Evolutionary conservation across 2,797 vertebrate genomes (phyloP).

Genomic region (Rhabdomys pumilio): DNA sequence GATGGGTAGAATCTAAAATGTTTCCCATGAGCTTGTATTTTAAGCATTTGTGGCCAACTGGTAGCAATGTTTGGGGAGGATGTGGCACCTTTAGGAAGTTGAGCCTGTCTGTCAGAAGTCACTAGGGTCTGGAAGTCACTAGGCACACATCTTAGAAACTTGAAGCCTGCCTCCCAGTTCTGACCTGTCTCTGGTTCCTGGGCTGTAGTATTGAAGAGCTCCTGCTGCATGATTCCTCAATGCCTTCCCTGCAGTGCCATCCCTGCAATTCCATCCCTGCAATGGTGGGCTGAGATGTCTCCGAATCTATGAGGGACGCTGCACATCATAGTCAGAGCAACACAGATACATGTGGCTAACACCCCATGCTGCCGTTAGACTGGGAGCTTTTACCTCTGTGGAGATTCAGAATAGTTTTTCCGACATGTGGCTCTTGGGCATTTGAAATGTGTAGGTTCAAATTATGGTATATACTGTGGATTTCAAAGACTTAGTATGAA

Average conservation of each 20-base stretch:
- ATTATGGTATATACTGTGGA: not conserved
- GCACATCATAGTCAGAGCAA: no score
- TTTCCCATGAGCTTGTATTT: not conserved
- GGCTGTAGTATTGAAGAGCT: not conserved
- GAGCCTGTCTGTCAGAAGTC: not conserved
- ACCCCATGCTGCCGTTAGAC: not conserved
- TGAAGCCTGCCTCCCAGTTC: not conserved
- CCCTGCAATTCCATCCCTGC: not conserved
- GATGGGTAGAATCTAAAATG: not conserved
- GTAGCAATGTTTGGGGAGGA: not conserved
- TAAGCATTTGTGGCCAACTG: no score
- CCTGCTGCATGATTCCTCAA: no score
- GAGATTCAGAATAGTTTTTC: not conserved
- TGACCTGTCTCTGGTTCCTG: not conserved
- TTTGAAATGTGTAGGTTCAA: constrained; percentile 37
- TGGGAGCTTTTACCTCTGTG: not conserved
- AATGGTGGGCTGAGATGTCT: not conserved
- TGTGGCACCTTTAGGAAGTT: not conserved
- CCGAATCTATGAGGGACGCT: not conserved
- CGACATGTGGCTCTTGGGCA: not conserved
- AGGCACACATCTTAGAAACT: no score
- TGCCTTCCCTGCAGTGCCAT: not conserved
- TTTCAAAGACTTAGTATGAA: constrained; percentile 61
- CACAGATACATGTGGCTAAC: not conserved
- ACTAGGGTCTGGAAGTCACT: not conserved